These are phyloP conservation scores for Drosophila tanythrix DNA, from an alignment of 2,888 invertebrate species.

Conservation along the genomic window DNA sequence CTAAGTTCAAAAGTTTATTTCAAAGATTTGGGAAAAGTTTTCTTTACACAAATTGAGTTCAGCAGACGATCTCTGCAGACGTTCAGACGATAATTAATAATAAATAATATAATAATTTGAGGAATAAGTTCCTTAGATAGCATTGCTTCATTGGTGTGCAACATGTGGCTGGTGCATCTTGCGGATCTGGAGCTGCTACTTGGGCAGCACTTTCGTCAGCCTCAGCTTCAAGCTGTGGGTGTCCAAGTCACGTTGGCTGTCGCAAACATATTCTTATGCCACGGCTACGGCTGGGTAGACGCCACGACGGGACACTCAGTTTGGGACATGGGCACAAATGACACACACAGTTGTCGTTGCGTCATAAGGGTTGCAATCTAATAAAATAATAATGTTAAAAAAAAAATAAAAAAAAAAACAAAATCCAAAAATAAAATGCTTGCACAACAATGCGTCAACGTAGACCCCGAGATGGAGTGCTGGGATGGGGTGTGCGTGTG, in stretches of 20 bases:
- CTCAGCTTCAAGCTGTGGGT: not conserved
- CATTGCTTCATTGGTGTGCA: not conserved
- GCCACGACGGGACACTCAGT: constrained; percentile 29
- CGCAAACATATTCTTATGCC: constrained; percentile 54
- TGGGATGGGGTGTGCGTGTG: not conserved
- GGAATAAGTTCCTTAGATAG: not conserved
- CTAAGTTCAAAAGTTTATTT: not conserved
- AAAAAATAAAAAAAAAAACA: constrained; percentile 19
- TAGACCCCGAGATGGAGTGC: not conserved
- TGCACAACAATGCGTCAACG: constrained; percentile 41
- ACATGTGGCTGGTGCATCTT: not conserved
- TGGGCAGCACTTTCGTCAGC: not conserved
- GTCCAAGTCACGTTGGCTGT: not conserved
- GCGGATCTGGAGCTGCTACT: not conserved
- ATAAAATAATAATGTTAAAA: constrained; percentile 76
- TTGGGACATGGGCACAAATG: constrained; percentile 30
- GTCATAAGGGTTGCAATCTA: constrained; percentile 71
- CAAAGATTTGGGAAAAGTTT: no score
- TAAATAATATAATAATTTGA: not conserved
- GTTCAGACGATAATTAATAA: not conserved
- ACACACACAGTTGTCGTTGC: constrained; percentile 39
- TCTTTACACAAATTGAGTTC: not conserved
- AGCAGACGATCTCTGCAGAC: not conserved
- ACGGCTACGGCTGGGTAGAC: not conserved
- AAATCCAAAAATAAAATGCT: constrained; percentile 16